phyloP scores from a whole-genome alignment of 2,888 invertebrate genomes.

The Drosophila anomalata region DNA sequence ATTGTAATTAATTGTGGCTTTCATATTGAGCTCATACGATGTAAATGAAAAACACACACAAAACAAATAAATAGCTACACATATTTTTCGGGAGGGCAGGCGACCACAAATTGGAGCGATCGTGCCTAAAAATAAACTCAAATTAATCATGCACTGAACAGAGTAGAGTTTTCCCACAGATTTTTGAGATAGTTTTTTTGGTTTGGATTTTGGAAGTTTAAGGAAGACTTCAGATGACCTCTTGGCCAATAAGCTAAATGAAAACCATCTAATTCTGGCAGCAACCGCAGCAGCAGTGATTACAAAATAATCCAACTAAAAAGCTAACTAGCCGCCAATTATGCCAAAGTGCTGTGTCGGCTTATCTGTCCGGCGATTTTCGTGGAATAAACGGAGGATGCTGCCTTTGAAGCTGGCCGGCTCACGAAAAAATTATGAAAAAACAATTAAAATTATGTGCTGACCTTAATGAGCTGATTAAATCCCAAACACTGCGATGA shows the following conservation, averaged over 20 bases:
- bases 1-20: conserved; percentile 72
- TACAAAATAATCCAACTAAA: conserved; percentile 49
- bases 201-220: conserved; percentile 1
- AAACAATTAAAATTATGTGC: conserved; percentile 65
- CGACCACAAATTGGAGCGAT: conserved; percentile 42
- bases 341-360: conserved; percentile 42
- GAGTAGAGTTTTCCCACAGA: conserved; percentile 18
- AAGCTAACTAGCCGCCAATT: conserved; percentile 72
- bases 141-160: conserved; percentile 66
- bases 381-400: conserved; percentile 38
- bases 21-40: conserved; percentile 52
- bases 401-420: conserved; percentile 57
- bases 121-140: conserved; percentile 68
- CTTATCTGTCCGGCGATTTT: conserved; percentile 65
- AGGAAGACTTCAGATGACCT: conserved; percentile 17
- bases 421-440: conserved; percentile 47
- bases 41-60: conserved; percentile 43
- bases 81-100: conserved; percentile 31
- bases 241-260: neutral
- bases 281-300: conserved; percentile 30
- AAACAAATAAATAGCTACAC: conserved; percentile 68
- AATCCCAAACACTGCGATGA: conserved; percentile 21
- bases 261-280: conserved; percentile 34
- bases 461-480: conserved; percentile 74
- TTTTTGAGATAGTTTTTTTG: conserved; percentile 21